Conservation (phyloP, 2,888 invertebrate species). For the Microctonus aethiopoides region DNA sequence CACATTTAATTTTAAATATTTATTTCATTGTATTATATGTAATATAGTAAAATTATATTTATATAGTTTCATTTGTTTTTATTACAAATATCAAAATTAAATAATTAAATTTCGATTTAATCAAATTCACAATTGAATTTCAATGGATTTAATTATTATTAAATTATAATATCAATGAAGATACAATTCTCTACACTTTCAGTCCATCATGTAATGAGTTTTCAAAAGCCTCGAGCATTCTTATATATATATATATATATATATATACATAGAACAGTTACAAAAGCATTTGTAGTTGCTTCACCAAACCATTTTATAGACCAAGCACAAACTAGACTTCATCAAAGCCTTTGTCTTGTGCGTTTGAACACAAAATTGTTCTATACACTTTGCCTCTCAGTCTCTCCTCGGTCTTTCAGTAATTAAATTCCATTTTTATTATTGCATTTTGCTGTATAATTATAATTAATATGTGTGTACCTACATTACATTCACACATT, state of each 20-base stretch:
- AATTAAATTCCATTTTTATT: not conserved
- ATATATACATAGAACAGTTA: not conserved
- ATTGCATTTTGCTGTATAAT: too few species aligned
- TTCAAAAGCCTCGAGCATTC: not conserved
- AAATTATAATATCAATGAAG: not conserved
- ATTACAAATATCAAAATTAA: not conserved
- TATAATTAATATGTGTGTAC: too few species aligned
- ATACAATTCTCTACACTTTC: not conserved
- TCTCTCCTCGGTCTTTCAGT: too few species aligned
- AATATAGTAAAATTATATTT: not conserved
- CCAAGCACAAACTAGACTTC: too few species aligned
- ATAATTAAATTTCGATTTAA: not conserved
- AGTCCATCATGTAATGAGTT: conserved; percentile 2
- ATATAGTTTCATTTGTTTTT: not conserved
- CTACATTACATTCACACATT: too few species aligned
- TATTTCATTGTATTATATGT: too few species aligned
- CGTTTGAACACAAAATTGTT: not conserved
- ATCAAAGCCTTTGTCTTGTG: not conserved
- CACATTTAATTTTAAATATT: not conserved
- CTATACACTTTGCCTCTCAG: too few species aligned
- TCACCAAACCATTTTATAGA: not conserved
- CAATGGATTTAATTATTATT: not conserved
- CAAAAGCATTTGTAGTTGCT: not conserved
- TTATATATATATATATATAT: too few species aligned
- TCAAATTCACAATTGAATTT: not conserved